These are phyloP conservation scores for Porites lobata DNA, from an alignment of 92 coral and sea anemone species.

Conservation along the genomic window DNA sequence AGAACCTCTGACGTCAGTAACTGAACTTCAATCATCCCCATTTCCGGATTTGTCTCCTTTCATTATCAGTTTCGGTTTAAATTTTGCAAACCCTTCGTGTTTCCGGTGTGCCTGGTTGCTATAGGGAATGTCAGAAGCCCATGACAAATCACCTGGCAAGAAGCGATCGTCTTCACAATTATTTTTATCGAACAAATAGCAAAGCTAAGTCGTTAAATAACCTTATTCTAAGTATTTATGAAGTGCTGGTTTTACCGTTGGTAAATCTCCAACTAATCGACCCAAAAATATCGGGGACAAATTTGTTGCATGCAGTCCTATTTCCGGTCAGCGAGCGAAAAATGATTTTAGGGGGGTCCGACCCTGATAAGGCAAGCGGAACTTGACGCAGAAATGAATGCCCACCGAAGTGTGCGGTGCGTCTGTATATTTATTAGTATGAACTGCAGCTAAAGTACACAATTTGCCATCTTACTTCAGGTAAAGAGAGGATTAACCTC, in stretches of 20 bases:
- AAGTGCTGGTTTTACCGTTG: not conserved
- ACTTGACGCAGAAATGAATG: not conserved
- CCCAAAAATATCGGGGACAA: too few relatives aligned
- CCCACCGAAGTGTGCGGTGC: not conserved
- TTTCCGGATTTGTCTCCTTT: too few relatives aligned
- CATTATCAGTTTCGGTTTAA: not conserved
- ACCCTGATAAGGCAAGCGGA: constrained; percentile 3
- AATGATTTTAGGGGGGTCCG: constrained; percentile 29
- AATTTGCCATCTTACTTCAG: constrained; percentile 25
- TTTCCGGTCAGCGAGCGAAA: constrained; percentile 1
- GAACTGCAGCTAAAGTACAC: not conserved
- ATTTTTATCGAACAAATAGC: not conserved
- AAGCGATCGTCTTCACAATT: not conserved
- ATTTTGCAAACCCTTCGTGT: not conserved
- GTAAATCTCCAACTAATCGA: not conserved
- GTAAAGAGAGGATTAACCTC: constrained; percentile 1
- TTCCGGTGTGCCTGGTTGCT: not conserved
- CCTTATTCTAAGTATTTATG: not conserved
- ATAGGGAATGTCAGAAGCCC: not conserved
- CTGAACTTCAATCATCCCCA: too few relatives aligned
- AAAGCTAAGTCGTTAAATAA: not conserved
- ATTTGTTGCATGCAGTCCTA: too few relatives aligned
- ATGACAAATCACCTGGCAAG: not conserved
- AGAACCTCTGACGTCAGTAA: too few relatives aligned
- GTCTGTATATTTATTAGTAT: not conserved